These are phyloP conservation scores for Batillaria attramentaria DNA, from an alignment of 1,140 invertebrate genomes.

Conservation along the genomic window DNA sequence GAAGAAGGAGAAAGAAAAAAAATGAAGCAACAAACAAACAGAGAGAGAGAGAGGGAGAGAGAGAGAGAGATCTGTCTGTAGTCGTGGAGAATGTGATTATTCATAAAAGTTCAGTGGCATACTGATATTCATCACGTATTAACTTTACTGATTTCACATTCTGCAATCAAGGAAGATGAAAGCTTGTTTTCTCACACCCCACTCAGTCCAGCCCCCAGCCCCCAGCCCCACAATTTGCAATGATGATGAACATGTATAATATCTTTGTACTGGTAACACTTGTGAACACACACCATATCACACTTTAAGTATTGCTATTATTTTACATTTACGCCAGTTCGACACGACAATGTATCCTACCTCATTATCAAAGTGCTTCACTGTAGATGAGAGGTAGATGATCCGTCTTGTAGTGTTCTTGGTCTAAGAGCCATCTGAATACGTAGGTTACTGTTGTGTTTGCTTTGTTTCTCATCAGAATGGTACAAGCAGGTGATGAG, in stretches of 20 bases:
- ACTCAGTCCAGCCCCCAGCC: no score
- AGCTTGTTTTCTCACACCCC: no score
- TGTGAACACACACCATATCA: no score
- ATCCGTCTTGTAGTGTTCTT: no score
- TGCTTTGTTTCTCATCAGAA: not conserved
- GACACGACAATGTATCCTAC: not conserved
- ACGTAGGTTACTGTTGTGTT: not conserved
- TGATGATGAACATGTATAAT: no score
- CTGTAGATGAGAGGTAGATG: not conserved
- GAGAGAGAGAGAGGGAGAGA: not conserved
- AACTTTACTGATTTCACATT: no score
- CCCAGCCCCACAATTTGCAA: no score
- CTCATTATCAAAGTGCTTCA: not conserved
- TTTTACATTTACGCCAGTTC: not conserved
- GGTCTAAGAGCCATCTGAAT: not conserved
- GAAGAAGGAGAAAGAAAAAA: not conserved
- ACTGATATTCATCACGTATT: no score
- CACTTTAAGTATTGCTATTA: not conserved
- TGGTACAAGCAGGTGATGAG: conserved; percentile 1
- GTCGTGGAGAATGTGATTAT: no score
- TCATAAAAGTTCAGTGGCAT: no score
- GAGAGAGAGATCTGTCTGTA: not conserved
- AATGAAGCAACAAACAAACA: not conserved
- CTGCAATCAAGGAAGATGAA: no score
- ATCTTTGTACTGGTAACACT: no score